A percentile compares a stretch with the other conserved stretches of the same genome.
phyloP scores from a whole-genome alignment of 2,797 vertebrate species.

The Dromococcyx pavoninus region DNA sequence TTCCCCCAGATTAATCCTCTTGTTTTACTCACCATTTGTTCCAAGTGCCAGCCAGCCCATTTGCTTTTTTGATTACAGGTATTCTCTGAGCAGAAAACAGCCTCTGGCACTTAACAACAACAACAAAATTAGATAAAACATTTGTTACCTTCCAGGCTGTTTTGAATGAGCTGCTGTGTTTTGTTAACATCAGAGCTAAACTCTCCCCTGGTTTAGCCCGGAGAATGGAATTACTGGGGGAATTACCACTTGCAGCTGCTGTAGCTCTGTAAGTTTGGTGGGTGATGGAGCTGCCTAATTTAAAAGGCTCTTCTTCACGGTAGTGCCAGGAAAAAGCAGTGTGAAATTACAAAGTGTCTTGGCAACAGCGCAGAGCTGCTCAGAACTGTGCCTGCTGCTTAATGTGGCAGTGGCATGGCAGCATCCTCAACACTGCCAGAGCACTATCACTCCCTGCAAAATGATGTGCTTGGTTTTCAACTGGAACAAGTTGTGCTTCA shows the following conservation, averaged over 20 bases:
- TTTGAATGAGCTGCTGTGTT: slow-evolving; percentile 14
- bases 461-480: neutral
- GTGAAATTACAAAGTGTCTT: neutral
- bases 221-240: neutral
- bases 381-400: neutral
- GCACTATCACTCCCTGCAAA: neutral
- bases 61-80: neutral
- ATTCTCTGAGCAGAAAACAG: neutral
- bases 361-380: neutral
- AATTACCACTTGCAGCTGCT: neutral
- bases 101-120: neutral
- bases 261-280: neutral
- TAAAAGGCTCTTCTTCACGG: neutral
- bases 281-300: neutral
- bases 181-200: slow-evolving; percentile 5
- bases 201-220: neutral
- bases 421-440: neutral
- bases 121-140: slow-evolving; percentile 9
- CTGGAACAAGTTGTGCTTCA: neutral
- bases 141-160: slow-evolving; percentile 18
- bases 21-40: neutral
- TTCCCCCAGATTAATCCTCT: neutral
- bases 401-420: neutral
- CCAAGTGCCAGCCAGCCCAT: neutral
- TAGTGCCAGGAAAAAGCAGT: neutral